A percentile compares a stretch with the other conserved stretches of the same genome.
These are phyloP conservation scores for Bombus terrestris DNA, from an alignment of 1,140 invertebrate species.

Conservation along the genomic window DNA sequence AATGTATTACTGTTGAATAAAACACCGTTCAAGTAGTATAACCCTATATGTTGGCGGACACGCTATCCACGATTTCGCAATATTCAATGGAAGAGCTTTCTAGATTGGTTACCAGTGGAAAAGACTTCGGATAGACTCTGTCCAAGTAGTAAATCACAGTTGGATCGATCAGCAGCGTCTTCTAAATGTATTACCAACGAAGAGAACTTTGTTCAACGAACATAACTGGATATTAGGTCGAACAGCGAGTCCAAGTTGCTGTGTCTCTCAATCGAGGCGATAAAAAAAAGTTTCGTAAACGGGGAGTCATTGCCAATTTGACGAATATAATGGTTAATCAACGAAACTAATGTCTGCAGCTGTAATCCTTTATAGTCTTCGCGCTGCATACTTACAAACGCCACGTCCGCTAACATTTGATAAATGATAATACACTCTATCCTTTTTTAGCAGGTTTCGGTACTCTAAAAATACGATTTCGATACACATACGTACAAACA, in stretches of 20 bases:
- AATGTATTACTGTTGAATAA: too few relatives aligned
- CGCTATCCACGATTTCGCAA: background rate
- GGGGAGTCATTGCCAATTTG: too few relatives aligned
- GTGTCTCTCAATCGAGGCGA: background rate
- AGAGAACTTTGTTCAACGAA: conserved; percentile 18
- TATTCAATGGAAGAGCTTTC: background rate
- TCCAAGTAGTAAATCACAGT: conserved; percentile 29
- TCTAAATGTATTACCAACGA: conserved; percentile 14
- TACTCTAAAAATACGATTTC: too few relatives aligned
- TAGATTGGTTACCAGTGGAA: background rate
- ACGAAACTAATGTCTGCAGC: too few relatives aligned
- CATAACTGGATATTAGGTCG: conserved; percentile 14
- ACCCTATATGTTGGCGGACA: background rate
- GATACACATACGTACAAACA: too few relatives aligned
- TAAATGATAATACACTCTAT: too few relatives aligned
- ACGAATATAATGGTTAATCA: background rate
- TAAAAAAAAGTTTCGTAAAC: background rate
- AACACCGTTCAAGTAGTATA: background rate
- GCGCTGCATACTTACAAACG: too few relatives aligned
- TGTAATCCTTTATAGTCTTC: too few relatives aligned
- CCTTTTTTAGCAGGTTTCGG: too few relatives aligned
- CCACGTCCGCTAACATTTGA: too few relatives aligned
- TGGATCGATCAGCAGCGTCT: conserved; percentile 14
- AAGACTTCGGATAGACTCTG: conserved; percentile 6
- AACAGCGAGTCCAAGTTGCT: background rate